phyloP scores from a whole-genome alignment of 2,888 invertebrate species.

The Lobophora halterata region DNA sequence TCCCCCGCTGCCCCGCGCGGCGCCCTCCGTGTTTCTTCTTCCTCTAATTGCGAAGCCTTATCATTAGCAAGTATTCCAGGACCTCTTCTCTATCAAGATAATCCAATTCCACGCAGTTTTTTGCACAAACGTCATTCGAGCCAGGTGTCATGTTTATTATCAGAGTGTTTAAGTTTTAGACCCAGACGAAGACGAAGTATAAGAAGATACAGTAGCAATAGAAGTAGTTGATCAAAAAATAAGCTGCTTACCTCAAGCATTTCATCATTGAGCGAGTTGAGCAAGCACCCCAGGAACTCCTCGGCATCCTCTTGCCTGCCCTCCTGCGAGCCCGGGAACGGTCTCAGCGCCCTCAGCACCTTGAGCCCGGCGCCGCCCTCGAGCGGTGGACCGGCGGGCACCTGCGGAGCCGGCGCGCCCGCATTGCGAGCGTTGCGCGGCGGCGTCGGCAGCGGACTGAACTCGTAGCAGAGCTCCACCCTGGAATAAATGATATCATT shows the following conservation, averaged over 20 bases:
- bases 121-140: too few species aligned
- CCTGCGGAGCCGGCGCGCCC: constrained; percentile 45
- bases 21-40: too few species aligned
- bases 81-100: too few species aligned
- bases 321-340: constrained; percentile 84
- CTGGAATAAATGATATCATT: constrained; percentile 62
- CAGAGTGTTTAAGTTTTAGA: too few species aligned
- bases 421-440: constrained; percentile 68
- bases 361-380: constrained; percentile 94
- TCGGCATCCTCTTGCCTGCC: constrained; percentile 98
- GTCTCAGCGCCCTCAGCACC: constrained; percentile 88
- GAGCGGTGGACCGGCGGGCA: constrained; percentile 89
- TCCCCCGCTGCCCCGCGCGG: too few species aligned
- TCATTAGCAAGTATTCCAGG: too few species aligned
- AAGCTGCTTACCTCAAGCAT: constrained; percentile 95
- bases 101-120: too few species aligned
- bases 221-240: too few species aligned
- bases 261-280: constrained; percentile 97
- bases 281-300: constrained; percentile 95
- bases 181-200: too few species aligned
- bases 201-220: too few species aligned
- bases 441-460: constrained; percentile 82
- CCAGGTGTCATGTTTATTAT: too few species aligned
- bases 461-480: constrained; percentile 90
- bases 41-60: too few species aligned